Percentiles rank a stretch among this genome's conserved stretches.
Evolutionary conservation across 2,888 invertebrate species (phyloP).

Genomic region (Sepioteuthis lessoniana): DNA sequence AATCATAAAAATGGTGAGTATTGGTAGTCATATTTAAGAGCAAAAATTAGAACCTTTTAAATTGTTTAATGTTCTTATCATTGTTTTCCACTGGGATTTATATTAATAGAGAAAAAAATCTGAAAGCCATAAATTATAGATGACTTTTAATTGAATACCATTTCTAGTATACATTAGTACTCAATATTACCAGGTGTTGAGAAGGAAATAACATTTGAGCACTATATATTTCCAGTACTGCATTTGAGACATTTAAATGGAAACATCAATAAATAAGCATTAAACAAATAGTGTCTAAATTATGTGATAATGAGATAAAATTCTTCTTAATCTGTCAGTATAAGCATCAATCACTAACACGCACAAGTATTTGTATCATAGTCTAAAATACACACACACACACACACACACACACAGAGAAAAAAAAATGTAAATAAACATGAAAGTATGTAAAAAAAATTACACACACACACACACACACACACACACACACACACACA

Average conservation of each 20-base stretch:
- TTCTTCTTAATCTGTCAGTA: background rate
- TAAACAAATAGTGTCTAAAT: too few species aligned
- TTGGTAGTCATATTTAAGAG: background rate
- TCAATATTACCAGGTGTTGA: background rate
- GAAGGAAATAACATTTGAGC: background rate
- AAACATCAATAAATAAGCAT: background rate
- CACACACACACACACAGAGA: too few species aligned
- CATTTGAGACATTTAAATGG: background rate
- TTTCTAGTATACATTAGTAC: background rate
- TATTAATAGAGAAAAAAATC: background rate
- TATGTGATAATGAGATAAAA: background rate
- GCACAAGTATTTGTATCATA: background rate
- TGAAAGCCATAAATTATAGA: background rate
- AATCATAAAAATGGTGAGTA: background rate
- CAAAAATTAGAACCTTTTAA: too few species aligned
- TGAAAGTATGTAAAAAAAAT: too few species aligned
- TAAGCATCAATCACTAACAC: background rate
- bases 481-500: too few species aligned
- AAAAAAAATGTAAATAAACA: too few species aligned
- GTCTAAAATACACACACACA: too few species aligned
- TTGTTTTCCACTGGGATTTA: background rate
- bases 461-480: too few species aligned
- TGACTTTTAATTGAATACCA: background rate
- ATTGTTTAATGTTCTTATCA: too few species aligned
- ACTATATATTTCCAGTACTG: background rate